A percentile compares a stretch with the other conserved stretches of the same genome.
Conservation (phyloP, 2,888 invertebrate genomes). For the Torymus aiolomorphi region DNA sequence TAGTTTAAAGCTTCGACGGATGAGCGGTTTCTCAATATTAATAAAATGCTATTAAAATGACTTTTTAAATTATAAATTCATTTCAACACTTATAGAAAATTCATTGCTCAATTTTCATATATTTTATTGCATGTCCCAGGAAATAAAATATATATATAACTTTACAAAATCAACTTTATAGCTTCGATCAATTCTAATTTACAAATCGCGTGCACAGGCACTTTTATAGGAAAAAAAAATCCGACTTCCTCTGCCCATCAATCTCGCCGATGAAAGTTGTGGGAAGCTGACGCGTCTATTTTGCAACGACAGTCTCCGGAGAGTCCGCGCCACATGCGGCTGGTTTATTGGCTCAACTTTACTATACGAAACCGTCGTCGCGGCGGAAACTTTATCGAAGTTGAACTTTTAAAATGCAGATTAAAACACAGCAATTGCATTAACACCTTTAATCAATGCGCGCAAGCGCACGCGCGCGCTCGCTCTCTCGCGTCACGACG, state of each 20-base stretch:
- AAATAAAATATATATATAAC: neutral
- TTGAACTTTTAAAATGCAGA: slow-evolving; percentile 49
- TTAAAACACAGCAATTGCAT: slow-evolving; percentile 54
- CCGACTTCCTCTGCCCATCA: neutral
- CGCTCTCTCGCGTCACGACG: no score
- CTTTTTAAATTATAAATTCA: neutral
- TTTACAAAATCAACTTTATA: slow-evolving; percentile 5
- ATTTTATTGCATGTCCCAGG: neutral
- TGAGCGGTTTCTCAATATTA: no score
- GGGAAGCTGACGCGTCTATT: no score
- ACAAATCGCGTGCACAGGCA: neutral
- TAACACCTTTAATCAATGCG: slow-evolving; percentile 50
- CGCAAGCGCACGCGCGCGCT: neutral
- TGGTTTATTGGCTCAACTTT: slow-evolving; percentile 7
- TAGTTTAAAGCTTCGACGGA: no score
- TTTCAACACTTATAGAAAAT: neutral
- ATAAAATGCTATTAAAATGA: no score
- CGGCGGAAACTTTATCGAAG: slow-evolving; percentile 40
- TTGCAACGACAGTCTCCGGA: no score
- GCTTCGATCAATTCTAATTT: neutral
- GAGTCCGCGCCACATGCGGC: no score
- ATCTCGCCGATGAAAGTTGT: no score
- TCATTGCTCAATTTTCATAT: slow-evolving; percentile 1
- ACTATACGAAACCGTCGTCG: neutral
- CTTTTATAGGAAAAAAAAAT: neutral